phyloP scores from a whole-genome alignment of 2,888 invertebrate genomes.

The Synergus umbraculus region DNA sequence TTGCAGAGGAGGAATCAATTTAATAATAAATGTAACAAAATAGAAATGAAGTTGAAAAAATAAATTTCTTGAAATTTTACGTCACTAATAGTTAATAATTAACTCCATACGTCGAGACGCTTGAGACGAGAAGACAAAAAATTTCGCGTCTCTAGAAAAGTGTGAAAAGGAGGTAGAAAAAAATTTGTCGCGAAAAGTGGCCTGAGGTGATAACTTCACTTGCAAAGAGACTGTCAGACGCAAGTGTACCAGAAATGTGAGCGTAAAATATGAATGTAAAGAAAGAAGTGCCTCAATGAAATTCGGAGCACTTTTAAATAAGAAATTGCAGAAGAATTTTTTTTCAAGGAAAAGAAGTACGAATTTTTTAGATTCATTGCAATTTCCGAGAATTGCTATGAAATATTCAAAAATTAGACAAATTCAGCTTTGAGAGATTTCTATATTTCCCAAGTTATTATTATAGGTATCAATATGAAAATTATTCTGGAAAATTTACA shows the following conservation, averaged over 20 bases:
- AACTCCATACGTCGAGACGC: conserved; percentile 9
- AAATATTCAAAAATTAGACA: too few species aligned
- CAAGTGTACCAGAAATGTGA: conserved; percentile 25
- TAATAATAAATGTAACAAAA: background rate
- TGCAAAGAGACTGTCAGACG: conserved; percentile 31
- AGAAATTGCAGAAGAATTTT: too few species aligned
- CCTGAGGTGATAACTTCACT: conserved; percentile 21
- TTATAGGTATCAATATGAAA: too few species aligned
- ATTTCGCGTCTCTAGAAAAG: conserved; percentile 16
- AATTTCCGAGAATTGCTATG: too few species aligned
- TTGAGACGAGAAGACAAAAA: conserved; percentile 7
- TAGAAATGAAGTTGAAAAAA: background rate
- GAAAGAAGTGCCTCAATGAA: conserved; percentile 21
- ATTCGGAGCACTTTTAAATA: background rate
- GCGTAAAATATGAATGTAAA: conserved; percentile 16
- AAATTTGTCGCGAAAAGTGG: conserved; percentile 30
- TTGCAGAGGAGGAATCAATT: too few species aligned
- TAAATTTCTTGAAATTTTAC: background rate
- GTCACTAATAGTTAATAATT: conserved; percentile 17
- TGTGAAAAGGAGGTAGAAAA: conserved; percentile 23
- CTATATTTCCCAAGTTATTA: too few species aligned
- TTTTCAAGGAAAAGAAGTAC: too few species aligned
- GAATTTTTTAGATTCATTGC: too few species aligned
- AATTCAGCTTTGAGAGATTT: too few species aligned
- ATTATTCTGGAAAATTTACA: too few species aligned